phyloP scores from a whole-genome alignment of 2,113 vertebrate genomes.

The Peromyscus polionotus region DNA sequence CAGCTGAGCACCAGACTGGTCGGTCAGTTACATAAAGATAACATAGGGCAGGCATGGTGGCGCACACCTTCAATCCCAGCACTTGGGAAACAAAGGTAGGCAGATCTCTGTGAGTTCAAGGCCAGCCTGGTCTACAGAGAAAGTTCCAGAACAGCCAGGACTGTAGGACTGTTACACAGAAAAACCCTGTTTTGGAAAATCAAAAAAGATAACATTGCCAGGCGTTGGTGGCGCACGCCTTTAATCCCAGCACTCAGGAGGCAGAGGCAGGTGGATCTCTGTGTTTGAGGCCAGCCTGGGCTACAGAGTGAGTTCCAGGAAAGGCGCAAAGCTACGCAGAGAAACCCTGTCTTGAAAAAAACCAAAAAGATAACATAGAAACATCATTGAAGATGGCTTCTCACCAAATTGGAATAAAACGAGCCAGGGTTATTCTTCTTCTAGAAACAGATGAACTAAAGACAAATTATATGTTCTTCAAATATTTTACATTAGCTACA shows the following conservation, averaged over 20 bases:
- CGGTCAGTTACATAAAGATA: background rate
- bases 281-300: background rate
- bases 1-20: background rate
- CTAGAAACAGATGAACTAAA: constrained; percentile 27
- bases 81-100: background rate
- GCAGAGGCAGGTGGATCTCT: background rate
- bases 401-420: background rate
- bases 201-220: background rate
- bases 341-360: no score
- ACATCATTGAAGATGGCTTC: background rate
- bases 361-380: background rate
- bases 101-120: background rate
- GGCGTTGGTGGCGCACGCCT: no score
- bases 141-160: no score
- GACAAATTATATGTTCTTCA: background rate
- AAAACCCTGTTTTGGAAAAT: no score
- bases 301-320: background rate
- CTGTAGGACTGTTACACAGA: no score
- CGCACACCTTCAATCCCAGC: background rate
- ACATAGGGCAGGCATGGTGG: background rate
- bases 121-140: background rate
- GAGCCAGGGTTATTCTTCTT: background rate
- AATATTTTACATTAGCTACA: background rate
- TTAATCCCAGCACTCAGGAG: no score
- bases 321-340: no score